phyloP scores from a whole-genome alignment of 2,797 vertebrate species.

The Tenualosa thibaudeaui region DNA sequence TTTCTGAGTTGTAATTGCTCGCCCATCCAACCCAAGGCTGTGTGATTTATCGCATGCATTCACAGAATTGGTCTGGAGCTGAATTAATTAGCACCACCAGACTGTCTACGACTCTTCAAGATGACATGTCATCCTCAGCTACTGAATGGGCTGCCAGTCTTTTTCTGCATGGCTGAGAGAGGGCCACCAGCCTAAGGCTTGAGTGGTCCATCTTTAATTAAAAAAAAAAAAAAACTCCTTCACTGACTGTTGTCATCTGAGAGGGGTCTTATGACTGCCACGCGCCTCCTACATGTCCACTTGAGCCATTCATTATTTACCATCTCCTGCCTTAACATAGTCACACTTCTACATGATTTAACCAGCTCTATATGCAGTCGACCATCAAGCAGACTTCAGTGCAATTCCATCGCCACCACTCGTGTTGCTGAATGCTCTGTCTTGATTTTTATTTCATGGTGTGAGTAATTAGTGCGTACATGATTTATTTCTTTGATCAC shows the following conservation, averaged over 20 bases:
- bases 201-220: neutral
- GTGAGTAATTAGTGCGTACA: neutral
- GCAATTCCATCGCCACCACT: neutral
- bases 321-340: neutral
- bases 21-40: neutral
- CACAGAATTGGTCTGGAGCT: too few species aligned
- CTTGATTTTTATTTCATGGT: neutral
- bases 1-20: neutral
- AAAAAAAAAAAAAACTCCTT: neutral
- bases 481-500: conserved; percentile 26
- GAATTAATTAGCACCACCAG: neutral
- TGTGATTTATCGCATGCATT: neutral
- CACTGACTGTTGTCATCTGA: neutral
- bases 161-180: neutral
- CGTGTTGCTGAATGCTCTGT: neutral
- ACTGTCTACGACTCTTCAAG: neutral
- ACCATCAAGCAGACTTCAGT: neutral
- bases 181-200: neutral
- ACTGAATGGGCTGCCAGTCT: neutral
- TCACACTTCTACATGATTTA: neutral
- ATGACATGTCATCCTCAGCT: neutral
- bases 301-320: conserved; percentile 5
- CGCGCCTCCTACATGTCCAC: neutral
- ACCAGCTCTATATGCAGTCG: neutral
- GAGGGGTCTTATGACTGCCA: neutral